Evolutionary conservation across 2,888 invertebrate genomes (phyloP), one percentile per base, ranked within the genome.

Genomic region (Phrixothrix hirtus): DNA sequence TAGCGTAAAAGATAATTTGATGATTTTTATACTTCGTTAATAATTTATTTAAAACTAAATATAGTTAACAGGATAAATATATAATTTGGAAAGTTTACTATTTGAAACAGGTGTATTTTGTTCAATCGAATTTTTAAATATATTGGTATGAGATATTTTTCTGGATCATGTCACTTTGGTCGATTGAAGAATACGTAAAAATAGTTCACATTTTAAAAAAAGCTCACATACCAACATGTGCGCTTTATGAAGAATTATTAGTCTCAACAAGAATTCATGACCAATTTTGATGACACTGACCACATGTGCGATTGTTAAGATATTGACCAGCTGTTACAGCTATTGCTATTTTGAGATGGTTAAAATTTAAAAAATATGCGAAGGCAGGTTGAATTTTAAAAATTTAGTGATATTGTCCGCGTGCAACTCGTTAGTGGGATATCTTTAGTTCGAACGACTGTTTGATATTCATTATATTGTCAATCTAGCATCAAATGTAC

Each of bases 231-330:
- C 21, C 21, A 7, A 21, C 21, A 21, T 21, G 21, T 21, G 21
- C 21, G 21, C 7, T 7, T 21, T 7, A 21, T 21, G 21, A 21
- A 21, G 21, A 21, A 21, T 5, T 21, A 21, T 21, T 21, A 21
- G 21, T 21, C 3, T 3, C 21, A 21, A 21, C 21, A 5, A 21
- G 53, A 59, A 58, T 57, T 55, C 58, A 57, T 62, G 60, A 54
- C 59, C 59, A 56, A 54, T 35, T 55, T 58, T 53, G 60, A 63
- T 63, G 65, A 62, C 65, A 64, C 57, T 61, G 64, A 64, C 67
- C 68, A 68, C 67, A 65, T 67, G 65, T 66, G 65, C 54, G 63
- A 63, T 63, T 62, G 63, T 63, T 55, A 59, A 39, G 51, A 61
- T 59, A 59, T 47, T 55, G 59, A 61, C 62, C 67, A 68, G 61